Evolutionary conservation across 1,140 invertebrate species (phyloP), one percentile per base, ranked within the genome.

Genomic region (Macrocentrus cingulum): DNA sequence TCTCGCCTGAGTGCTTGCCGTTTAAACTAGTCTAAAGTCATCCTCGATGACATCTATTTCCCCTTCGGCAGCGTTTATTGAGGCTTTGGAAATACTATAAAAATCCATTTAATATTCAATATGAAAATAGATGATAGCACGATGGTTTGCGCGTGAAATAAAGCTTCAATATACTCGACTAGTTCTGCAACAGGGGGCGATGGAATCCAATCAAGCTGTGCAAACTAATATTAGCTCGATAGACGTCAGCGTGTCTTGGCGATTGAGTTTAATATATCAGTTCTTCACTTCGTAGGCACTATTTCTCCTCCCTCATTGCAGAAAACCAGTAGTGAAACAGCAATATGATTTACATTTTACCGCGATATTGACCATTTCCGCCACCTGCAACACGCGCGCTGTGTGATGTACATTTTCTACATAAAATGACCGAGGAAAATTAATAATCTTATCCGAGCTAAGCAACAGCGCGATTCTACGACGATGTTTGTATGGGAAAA

Each of bases 271-370:
- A 50, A 42, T 39, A 50, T 37, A 57, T 13, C 2, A 48, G 25
- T 25, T 20, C 13, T 48, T 50, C 16, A 23, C 32, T 36, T 22
- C 48, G 45, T 45, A 15, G 13, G 16, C 36, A 37, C 37, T 32
- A 49, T 22, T n/a, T 49, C 19, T 19, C 46, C 44, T 46, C 52
- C 52, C 50, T 49, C 32, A 16, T 25, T 18, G 48, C 8, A 13
- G n/a, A 9, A n/a, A 41, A 54, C 61, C 62, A 63, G 58, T 60
- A 62, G 45, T 60, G 66, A 67, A 68, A 69, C 61, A 68, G 72
- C 71, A 77, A 80, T 79, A 75, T 76, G 75, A 80, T 80, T 79
- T 80, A 80, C 77, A 80, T 80, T 79, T 80, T 79, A 70, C 60
- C 67, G 71, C 70, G 72, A 79, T 79, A 80, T 78, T 75, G 77